These are phyloP conservation scores for Drosophila siamana DNA, from an alignment of 2,888 invertebrate species.

Conservation along the genomic window DNA sequence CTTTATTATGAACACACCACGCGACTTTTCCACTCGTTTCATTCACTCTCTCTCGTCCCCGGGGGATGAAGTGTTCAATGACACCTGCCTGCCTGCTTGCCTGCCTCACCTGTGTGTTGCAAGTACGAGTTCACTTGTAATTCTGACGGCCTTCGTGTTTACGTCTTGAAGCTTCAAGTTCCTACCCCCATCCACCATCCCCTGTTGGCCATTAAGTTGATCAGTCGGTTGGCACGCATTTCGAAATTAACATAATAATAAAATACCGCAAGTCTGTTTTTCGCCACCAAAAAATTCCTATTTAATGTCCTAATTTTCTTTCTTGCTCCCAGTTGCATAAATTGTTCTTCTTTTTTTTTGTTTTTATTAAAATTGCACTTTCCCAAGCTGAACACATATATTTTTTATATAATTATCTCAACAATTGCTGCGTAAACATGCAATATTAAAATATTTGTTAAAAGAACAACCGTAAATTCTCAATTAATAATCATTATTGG, in stretches of 20 bases:
- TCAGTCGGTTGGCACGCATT: conserved; percentile 72
- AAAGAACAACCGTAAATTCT: not conserved
- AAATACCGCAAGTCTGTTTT: conserved; percentile 69
- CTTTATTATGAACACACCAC: conserved; percentile 18
- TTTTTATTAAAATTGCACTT: not conserved
- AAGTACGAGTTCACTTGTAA: not conserved
- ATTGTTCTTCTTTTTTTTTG: not conserved
- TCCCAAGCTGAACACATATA: not conserved
- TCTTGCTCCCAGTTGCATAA: not conserved
- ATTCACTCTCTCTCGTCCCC: conserved; percentile 8
- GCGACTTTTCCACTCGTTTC: conserved; percentile 14
- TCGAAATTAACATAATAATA: conserved; percentile 60
- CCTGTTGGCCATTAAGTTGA: conserved; percentile 55
- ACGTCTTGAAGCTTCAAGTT: conserved; percentile 12
- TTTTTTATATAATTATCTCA: not conserved
- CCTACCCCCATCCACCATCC: conserved; percentile 30
- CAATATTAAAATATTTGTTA: not conserved
- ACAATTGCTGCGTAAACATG: not conserved
- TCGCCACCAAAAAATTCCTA: conserved; percentile 60
- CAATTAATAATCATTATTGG: not conserved
- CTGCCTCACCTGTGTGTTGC: conserved; percentile 7
- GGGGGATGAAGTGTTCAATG: conserved; percentile 16
- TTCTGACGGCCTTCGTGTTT: conserved; percentile 17
- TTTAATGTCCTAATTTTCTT: conserved; percentile 68
- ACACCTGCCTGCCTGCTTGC: conserved; percentile 22